Conservation (phyloP, 2,888 invertebrate species). For the Neoitamus cyanurus region DNA sequence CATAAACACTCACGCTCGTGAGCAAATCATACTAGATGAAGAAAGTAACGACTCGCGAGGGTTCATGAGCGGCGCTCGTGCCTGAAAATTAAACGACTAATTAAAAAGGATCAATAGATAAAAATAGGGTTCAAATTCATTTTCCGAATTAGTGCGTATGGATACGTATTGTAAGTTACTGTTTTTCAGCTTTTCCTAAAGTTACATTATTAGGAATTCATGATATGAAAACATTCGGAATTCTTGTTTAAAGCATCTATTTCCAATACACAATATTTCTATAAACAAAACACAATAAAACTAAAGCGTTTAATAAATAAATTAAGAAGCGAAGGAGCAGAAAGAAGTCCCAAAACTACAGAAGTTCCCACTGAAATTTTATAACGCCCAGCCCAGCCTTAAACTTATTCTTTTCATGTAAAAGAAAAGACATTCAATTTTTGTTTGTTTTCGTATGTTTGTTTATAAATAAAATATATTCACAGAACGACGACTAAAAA, state of each 20-base stretch:
- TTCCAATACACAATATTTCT: background rate
- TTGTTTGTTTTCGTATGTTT: background rate
- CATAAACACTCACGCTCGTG: too few relatives aligned
- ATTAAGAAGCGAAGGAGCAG: background rate
- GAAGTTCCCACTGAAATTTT: background rate
- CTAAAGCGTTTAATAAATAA: conserved; percentile 35
- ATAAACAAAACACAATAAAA: conserved; percentile 11
- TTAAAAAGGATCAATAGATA: too few relatives aligned
- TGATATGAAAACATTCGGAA: background rate
- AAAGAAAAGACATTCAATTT: background rate
- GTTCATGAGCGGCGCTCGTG: too few relatives aligned
- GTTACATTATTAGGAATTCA: too few relatives aligned
- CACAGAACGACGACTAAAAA: conserved; percentile 20
- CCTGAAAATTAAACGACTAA: too few relatives aligned
- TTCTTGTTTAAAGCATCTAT: background rate
- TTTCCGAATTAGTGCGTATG: too few relatives aligned
- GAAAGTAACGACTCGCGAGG: too few relatives aligned
- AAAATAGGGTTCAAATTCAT: too few relatives aligned
- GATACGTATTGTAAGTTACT: too few relatives aligned
- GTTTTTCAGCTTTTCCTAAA: too few relatives aligned
- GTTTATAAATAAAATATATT: background rate
- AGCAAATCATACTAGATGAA: too few relatives aligned
- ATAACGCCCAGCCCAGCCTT: background rate
- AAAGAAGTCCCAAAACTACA: background rate
- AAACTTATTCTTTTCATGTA: background rate